Conservation (phyloP, 2,888 invertebrate species). For the Leucoma salicis region DNA sequence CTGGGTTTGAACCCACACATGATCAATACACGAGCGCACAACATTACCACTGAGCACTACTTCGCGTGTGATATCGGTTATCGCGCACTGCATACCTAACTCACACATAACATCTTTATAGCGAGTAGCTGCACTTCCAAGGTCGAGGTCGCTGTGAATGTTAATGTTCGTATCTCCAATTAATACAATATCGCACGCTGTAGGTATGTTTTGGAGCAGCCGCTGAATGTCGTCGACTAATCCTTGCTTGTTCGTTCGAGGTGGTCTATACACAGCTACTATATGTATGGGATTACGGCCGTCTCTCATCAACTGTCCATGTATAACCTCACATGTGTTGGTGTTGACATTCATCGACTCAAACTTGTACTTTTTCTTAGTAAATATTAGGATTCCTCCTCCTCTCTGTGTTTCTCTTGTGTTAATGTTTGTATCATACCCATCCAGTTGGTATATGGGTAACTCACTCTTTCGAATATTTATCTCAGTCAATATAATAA, state of each 20-base stretch:
- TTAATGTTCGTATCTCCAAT: neutral
- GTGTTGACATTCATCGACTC: neutral
- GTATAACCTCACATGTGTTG: neutral
- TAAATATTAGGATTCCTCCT: neutral
- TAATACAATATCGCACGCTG: neutral
- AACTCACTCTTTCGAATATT: no score
- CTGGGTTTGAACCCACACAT: no score
- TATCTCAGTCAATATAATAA: no score
- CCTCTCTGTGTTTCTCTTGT: no score
- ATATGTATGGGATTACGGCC: neutral
- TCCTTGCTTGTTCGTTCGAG: neutral
- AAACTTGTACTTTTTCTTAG: neutral
- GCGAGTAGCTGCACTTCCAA: neutral
- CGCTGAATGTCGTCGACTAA: neutral
- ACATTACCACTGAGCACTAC: no score
- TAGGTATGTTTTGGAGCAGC: neutral
- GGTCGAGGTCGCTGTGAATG: neutral
- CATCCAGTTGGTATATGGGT: no score
- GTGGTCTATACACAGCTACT: neutral
- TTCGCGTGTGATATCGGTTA: no score
- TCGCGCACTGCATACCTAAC: no score
- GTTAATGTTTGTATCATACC: no score
- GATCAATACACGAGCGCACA: no score
- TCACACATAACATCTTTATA: neutral
- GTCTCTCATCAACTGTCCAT: neutral